A percentile compares a stretch with the other conserved stretches of the same genome.
Evolutionary conservation across 1,140 invertebrate genomes (phyloP).

Genomic region (Callitettix versicolor): DNA sequence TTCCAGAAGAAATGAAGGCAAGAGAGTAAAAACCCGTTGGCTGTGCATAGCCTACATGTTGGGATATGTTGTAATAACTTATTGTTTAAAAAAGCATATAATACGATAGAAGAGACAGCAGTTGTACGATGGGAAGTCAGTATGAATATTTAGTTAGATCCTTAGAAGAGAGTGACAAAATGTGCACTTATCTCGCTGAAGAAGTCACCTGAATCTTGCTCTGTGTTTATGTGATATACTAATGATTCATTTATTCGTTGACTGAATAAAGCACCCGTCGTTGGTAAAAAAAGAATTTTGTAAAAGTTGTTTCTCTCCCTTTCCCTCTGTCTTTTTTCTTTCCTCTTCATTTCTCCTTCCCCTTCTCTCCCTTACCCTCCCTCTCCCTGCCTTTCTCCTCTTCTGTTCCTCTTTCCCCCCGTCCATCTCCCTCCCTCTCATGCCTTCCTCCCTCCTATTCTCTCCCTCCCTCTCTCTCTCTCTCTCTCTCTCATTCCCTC

Average conservation of each 20-base stretch:
- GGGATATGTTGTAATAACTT: too few species aligned
- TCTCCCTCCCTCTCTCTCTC: neutral
- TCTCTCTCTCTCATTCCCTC: neutral
- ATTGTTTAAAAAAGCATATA: too few species aligned
- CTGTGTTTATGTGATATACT: neutral
- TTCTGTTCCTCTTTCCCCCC: neutral
- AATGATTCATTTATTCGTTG: neutral
- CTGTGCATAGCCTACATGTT: too few species aligned
- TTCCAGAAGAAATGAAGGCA: too few species aligned
- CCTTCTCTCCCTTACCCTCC: neutral
- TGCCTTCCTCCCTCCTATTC: neutral
- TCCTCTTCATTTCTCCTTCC: neutral
- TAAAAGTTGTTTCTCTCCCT: neutral
- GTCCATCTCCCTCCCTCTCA: neutral
- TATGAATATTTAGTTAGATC: neutral
- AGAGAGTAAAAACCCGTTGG: too few species aligned
- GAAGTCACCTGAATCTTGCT: neutral
- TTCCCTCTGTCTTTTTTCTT: neutral
- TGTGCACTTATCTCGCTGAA: neutral
- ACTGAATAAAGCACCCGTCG: too few species aligned
- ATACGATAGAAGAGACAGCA: too few species aligned
- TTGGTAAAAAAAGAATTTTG: too few species aligned
- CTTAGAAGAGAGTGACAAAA: too few species aligned
- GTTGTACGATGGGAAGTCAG: too few species aligned
- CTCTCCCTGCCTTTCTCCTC: neutral